These are phyloP conservation scores for Jordanella pulchra DNA, from an alignment of 2,797 vertebrate genomes.

Conservation along the genomic window DNA sequence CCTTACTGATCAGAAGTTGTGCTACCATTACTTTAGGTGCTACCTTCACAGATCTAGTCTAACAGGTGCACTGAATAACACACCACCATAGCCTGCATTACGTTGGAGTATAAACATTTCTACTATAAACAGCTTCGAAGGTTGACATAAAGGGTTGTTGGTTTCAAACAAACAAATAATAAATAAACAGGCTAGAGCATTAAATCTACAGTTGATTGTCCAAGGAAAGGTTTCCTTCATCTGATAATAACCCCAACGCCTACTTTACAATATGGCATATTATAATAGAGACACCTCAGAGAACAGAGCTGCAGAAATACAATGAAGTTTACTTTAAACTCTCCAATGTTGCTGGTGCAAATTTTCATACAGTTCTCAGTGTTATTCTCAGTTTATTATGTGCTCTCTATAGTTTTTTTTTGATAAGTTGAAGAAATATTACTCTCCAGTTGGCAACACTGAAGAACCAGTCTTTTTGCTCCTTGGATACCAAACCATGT, in stretches of 20 bases:
- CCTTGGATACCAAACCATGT: too few relatives aligned
- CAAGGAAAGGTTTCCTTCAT: not conserved
- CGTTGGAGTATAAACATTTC: not conserved
- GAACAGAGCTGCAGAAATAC: not conserved
- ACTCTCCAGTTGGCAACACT: too few relatives aligned
- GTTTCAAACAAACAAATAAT: not conserved
- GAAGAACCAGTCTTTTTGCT: too few relatives aligned
- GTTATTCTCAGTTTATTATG: too few relatives aligned
- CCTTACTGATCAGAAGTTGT: slow-evolving; percentile 39
- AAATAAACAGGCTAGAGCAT: not conserved
- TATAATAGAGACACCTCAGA: not conserved
- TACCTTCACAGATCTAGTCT: slow-evolving; percentile 7
- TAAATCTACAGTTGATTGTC: not conserved
- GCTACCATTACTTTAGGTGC: slow-evolving; percentile 60
- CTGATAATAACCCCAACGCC: not conserved
- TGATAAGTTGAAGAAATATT: too few relatives aligned
- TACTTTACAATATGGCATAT: not conserved
- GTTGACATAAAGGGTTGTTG: not conserved
- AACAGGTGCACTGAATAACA: slow-evolving; percentile 24
- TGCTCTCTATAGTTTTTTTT: too few relatives aligned
- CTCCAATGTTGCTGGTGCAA: not conserved
- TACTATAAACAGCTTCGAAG: not conserved
- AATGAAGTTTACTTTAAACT: not conserved
- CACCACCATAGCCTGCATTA: slow-evolving; percentile 3
- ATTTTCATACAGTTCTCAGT: too few relatives aligned